Evolutionary conservation across 1,140 invertebrate species (phyloP).

Genomic region (Rhynchophorus ferrugineus): DNA sequence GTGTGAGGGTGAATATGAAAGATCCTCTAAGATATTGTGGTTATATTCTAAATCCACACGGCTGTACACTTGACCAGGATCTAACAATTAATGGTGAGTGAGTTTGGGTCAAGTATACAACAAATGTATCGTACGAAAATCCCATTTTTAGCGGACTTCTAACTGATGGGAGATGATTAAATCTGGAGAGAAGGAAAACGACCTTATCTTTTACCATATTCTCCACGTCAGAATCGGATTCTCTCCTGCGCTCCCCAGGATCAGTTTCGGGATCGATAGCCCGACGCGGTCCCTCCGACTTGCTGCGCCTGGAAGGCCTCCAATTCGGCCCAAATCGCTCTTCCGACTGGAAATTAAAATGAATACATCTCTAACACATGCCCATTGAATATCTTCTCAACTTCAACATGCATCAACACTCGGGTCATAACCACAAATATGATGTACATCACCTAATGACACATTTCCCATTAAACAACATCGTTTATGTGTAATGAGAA

Average conservation of each 20-base stretch:
- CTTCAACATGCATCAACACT: constrained; percentile 18
- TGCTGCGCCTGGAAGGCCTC: constrained; percentile 54
- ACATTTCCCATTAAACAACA: no score
- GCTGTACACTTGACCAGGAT: no score
- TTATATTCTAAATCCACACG: no score
- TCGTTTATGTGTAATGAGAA: no score
- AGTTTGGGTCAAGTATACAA: no score
- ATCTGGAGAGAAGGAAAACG: constrained; percentile 11
- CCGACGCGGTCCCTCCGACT: constrained; percentile 59
- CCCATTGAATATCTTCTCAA: constrained; percentile 13
- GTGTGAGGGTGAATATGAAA: no score
- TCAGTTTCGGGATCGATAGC: constrained; percentile 38
- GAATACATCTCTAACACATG: constrained; percentile 39
- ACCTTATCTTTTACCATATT: constrained; percentile 37
- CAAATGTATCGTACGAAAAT: not conserved
- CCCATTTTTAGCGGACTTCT: not conserved
- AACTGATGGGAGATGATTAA: not conserved
- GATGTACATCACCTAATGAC: not conserved
- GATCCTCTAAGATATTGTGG: no score
- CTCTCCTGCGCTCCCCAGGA: constrained; percentile 23
- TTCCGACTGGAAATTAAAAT: constrained; percentile 49
- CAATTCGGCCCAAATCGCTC: constrained; percentile 43
- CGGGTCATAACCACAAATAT: constrained; percentile 5
- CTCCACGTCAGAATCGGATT: constrained; percentile 39
- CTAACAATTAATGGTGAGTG: no score